phyloP scores from a whole-genome alignment of 1,140 invertebrate genomes.

The Drosophila kurseongensis region DNA sequence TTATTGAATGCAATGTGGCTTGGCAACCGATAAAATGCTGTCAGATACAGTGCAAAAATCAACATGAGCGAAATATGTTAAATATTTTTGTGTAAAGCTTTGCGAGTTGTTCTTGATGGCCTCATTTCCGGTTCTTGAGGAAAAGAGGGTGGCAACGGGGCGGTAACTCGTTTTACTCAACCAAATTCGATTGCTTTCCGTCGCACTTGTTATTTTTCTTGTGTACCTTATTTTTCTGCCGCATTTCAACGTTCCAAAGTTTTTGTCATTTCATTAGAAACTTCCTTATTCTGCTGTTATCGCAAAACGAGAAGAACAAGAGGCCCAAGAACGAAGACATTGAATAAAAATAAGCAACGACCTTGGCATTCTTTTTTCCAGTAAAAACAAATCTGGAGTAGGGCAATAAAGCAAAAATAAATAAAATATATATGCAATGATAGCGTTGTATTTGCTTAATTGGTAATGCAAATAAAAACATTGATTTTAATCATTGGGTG shows the following conservation, averaged over 20 bases:
- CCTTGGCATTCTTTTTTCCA: conserved; percentile 37
- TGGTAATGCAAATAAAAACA: conserved; percentile 8
- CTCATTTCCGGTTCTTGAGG: conserved; percentile 51
- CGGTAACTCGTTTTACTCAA: conserved; percentile 6
- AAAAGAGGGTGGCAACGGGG: background rate
- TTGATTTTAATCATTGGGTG: conserved; percentile 12
- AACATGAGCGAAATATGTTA: conserved; percentile 37
- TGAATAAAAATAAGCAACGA: conserved; percentile 27
- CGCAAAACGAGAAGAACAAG: conserved; percentile 25
- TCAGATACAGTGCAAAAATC: conserved; percentile 27
- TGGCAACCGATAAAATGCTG: conserved; percentile 44
- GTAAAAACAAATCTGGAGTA: conserved; percentile 22
- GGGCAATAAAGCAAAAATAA: conserved; percentile 12
- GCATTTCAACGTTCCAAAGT: conserved; percentile 48
- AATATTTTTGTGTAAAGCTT: conserved; percentile 26
- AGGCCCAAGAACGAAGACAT: conserved; percentile 12
- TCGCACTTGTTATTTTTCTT: conserved; percentile 26
- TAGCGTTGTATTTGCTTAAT: conserved; percentile 4
- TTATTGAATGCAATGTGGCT: conserved; percentile 7
- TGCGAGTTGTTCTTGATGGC: conserved; percentile 27
- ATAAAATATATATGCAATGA: conserved; percentile 3
- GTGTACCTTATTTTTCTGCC: conserved; percentile 30
- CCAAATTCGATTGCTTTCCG: conserved; percentile 23
- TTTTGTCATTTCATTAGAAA: conserved; percentile 67
- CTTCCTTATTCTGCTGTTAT: conserved; percentile 48